phyloP scores from a whole-genome alignment of 2,797 vertebrate genomes.

The Chloroceryle inda region DNA sequence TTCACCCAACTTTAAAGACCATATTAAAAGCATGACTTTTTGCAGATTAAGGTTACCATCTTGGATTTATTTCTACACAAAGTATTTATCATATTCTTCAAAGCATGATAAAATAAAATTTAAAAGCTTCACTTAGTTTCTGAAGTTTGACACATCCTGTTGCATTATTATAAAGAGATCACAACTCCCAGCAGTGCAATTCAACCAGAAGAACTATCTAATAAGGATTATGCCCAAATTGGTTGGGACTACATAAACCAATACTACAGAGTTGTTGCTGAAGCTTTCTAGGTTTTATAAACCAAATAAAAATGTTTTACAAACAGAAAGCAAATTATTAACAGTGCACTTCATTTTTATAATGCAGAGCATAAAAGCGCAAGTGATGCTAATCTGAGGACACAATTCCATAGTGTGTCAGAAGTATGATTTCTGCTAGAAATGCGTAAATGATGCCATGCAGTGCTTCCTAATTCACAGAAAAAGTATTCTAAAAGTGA shows the following conservation, averaged over 20 bases:
- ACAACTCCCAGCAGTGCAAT: background rate
- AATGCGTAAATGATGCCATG: background rate
- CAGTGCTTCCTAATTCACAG: background rate
- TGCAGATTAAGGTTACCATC: background rate
- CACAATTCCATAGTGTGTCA: background rate
- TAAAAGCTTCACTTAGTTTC: background rate
- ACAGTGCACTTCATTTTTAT: background rate
- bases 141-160: background rate
- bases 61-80: background rate
- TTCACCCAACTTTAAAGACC: background rate
- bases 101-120: background rate
- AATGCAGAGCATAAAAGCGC: background rate
- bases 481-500: conserved; percentile 33
- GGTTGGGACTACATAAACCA: background rate
- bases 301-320: background rate
- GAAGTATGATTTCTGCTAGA: conserved; percentile 17
- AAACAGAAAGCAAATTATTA: conserved; percentile 12
- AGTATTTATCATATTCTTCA: background rate
- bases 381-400: conserved; percentile 28
- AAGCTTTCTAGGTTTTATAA: conserved; percentile 1
- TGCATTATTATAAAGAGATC: background rate
- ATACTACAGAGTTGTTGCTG: background rate
- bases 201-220: background rate
- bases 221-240: background rate
- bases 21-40: background rate